Evolutionary conservation across 92 coral and sea anemone species (phyloP), one percentile per base, ranked within the genome.

Genomic region (Parazoanthus swiftii): DNA sequence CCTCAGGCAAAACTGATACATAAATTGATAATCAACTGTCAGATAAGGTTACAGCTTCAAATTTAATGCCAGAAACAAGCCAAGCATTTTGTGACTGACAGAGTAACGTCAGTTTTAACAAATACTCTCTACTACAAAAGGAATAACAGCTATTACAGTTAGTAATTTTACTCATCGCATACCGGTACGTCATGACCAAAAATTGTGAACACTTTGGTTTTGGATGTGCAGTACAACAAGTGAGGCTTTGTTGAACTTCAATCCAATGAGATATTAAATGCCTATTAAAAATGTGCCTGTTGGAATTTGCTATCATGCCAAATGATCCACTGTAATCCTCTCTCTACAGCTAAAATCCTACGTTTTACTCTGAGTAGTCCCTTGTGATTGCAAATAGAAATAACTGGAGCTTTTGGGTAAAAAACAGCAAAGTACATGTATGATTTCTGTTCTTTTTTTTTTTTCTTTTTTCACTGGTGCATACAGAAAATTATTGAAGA

Each of bases 1-100:
- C 87, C 87, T 84, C 65, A 35, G 87, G 87, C 87, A 43, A 84
- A 71, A 46, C n/a, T 71, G 87, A 84, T 71, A 84, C 79, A 71
- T 70, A 46, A 63, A 66, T 48, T 44, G 87, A 84, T 84, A 71
- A 84, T n/a, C 67, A 71, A 33, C 79, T 84, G 87, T 48, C 87
- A 84, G 78, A 50, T 84, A 44, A 48, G 79, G 87, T 84, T 70
- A 84, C 77, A 70, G 70, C 86, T 44, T 44, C 77, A 46, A 84
- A 84, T 80, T 80, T 51, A 84, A 71, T 26, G 67, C 78, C 29
- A 11, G 79, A 36, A 71, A 73, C 74, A 76, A 54, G 25, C 25
- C 46, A 84, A 84, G 71, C 87, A 84, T 68, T 71, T 70, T 84
- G 87, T 68, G n/a, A 68, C 59, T 71, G 21, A 63, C 66, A 29